These are phyloP conservation scores for Calyptomena viridis DNA, from an alignment of 2,113 vertebrate genomes.

Conservation along the genomic window DNA sequence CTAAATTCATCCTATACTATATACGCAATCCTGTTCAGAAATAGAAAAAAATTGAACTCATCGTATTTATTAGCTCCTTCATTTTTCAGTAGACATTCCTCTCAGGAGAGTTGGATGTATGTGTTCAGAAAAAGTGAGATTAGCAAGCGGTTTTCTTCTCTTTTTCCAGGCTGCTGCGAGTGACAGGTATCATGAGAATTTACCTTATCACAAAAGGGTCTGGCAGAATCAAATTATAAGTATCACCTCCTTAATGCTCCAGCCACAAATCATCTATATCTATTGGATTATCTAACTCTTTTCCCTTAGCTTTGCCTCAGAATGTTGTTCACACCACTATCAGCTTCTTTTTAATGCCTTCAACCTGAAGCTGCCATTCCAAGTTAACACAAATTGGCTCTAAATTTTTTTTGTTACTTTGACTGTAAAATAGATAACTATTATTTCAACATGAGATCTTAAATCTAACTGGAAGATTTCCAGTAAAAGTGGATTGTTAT, in stretches of 20 bases:
- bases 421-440: neutral
- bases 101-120: neutral
- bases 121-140: neutral
- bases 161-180: neutral
- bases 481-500: neutral
- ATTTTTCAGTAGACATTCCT: neutral
- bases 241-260: neutral
- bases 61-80: neutral
- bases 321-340: neutral
- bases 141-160: neutral
- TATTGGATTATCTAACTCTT: neutral
- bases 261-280: neutral
- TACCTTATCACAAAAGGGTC: neutral
- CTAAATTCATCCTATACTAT: neutral
- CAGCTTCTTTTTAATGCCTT: neutral
- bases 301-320: neutral
- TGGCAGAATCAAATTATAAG: neutral
- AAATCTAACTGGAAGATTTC: neutral
- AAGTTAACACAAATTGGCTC: neutral
- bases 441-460: neutral
- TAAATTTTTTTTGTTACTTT: neutral
- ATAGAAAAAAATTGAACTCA: neutral
- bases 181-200: neutral
- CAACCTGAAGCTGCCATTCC: neutral
- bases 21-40: neutral